phyloP scores from a whole-genome alignment of 1,140 invertebrate genomes.

The Heliconius hewitsoni region DNA sequence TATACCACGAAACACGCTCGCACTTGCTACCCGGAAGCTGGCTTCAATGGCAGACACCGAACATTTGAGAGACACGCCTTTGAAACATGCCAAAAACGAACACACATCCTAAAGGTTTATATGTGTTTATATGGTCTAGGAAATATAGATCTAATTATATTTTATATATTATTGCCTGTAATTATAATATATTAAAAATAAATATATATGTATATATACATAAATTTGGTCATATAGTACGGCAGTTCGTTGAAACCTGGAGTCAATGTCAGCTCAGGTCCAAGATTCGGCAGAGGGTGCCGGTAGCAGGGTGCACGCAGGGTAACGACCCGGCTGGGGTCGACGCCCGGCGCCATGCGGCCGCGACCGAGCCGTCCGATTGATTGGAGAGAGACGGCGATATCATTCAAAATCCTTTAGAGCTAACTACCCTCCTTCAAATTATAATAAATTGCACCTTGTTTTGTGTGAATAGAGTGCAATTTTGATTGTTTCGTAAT shows the following conservation, averaged over 20 bases:
- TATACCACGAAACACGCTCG: slow-evolving; percentile 10
- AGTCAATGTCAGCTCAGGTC: slow-evolving; percentile 77
- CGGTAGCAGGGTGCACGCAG: slow-evolving; percentile 76
- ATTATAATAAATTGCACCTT: slow-evolving; percentile 66
- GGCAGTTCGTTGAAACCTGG: slow-evolving; percentile 70
- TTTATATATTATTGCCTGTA: not conserved
- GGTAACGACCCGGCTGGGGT: slow-evolving; percentile 75
- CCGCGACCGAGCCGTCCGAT: slow-evolving; percentile 70
- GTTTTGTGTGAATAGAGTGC: slow-evolving; percentile 60
- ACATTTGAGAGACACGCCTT: not conserved
- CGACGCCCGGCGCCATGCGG: slow-evolving; percentile 74
- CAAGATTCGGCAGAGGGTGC: slow-evolving; percentile 77
- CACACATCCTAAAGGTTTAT: not conserved
- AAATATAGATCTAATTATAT: not conserved
- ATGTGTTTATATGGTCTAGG: not conserved
- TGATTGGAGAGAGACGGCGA: slow-evolving; percentile 73
- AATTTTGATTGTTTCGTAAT: slow-evolving; percentile 46
- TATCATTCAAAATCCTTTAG: slow-evolving; percentile 66
- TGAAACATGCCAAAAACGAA: not conserved
- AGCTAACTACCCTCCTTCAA: slow-evolving; percentile 61
- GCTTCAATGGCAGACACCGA: slow-evolving; percentile 4
- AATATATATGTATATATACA: slow-evolving; percentile 3
- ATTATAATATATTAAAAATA: too few relatives aligned
- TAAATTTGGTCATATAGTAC: slow-evolving; percentile 54
- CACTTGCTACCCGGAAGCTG: slow-evolving; percentile 5